phyloP scores from a whole-genome alignment of 2,888 invertebrate genomes.

The Syrista parreyssii region DNA sequence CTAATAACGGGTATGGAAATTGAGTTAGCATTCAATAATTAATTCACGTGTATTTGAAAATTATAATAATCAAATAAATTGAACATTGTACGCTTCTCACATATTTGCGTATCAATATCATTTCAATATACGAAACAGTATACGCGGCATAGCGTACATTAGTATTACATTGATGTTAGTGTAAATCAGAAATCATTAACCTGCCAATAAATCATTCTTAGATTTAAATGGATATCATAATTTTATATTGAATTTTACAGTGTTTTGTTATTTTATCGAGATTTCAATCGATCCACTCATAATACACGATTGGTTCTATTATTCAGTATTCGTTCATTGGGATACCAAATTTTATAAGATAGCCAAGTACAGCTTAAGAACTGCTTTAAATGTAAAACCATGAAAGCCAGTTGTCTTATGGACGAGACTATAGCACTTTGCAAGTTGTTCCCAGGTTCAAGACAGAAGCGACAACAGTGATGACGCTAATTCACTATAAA shows the following conservation, averaged over 20 bases:
- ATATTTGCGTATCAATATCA: conserved; percentile 39
- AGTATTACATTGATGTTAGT: background rate
- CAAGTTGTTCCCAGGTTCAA: background rate
- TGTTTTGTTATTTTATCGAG: background rate
- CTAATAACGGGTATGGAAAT: background rate
- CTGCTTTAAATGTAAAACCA: background rate
- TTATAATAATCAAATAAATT: conserved; percentile 37
- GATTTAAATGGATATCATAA: background rate
- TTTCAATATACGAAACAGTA: background rate
- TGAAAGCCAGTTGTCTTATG: background rate
- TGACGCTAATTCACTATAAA: background rate
- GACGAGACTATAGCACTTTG: background rate
- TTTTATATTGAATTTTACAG: background rate
- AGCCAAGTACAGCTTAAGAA: background rate
- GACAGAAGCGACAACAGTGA: background rate
- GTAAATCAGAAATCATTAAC: background rate
- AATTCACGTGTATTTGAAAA: background rate
- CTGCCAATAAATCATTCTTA: background rate
- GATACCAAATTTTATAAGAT: background rate
- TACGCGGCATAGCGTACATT: background rate
- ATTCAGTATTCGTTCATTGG: background rate
- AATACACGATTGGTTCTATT: background rate
- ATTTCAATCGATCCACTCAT: background rate
- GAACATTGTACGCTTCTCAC: conserved; percentile 25
- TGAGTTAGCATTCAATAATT: background rate